Evolutionary conservation across 2,888 invertebrate genomes (phyloP), one percentile per base, ranked within the genome.

Genomic region (Ischnura elegans): DNA sequence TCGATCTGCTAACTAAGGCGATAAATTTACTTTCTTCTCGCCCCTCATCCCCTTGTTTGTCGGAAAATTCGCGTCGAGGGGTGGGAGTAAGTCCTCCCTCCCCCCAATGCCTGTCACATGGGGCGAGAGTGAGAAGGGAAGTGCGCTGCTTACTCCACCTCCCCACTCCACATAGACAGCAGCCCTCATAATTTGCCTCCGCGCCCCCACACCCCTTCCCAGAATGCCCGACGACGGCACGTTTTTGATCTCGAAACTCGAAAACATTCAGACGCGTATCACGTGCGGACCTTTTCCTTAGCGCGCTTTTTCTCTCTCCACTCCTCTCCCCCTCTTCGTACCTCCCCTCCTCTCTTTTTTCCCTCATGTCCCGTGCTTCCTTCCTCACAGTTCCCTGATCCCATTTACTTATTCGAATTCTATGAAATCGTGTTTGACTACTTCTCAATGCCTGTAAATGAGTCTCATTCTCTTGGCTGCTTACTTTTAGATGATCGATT

Each of bases 141-240:
- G 43, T 61, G 76, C 29, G 43, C 42, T 29, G 55, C 13, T 55
- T 87, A 13, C 42, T 16, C 55, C 87, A 21, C 86, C 51, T 42
- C 29, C 51, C 16, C 36, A 19, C 43, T 43, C 61, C 66, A 42
- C 90, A 90, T 66, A 90, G 90, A 90, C 90, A 90, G 90, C 90
- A 90, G 90, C 90, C 90, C 90, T 90, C 90, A 90, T 90, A 90
- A 90, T 90, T 90, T 90, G 90, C 90, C 90, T 66, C 61, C 90
- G 45, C 8, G 55, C 87, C 42, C n/a, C 51, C 66, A 61, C 66
- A 21, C 36, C 90, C 76, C 76, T 76, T 76, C 36, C 36, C 10
- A 76, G 76, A 76, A 29, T 76, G 8, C 21, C 66, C 61, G n/a
- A 90, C n/a, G 90, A 90, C 90, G 90, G 90, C 90, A 90, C 90